Evolutionary conservation across 1,140 invertebrate species (phyloP), one percentile per base, ranked within the genome.

Genomic region (Pogonomyrmex barbatus): DNA sequence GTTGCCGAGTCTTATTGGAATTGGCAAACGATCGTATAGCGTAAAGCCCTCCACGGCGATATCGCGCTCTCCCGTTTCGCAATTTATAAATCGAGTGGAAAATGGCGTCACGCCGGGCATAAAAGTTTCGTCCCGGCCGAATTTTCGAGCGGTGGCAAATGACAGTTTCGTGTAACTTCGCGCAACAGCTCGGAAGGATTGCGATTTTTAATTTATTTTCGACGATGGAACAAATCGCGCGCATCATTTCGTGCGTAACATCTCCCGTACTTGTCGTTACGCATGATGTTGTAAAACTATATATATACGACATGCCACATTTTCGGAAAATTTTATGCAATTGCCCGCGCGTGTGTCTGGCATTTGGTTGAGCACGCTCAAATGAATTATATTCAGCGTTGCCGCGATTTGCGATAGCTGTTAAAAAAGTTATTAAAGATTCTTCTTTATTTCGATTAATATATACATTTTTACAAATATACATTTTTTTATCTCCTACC

Each of bases 71-170:
- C 30, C 30, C 42, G 71, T 70, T 63, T 73, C 62, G 54, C 86
- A 56, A 88, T 87, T 87, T 88, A 77, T 83, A 88, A 87, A 88
- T 88, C 86, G 78, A 84, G 70, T 70, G 87, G 86, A 88, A 88
- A 88, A 88, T 87, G 68, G 76, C 76, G 45, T 47, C 67, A 50
- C 24, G 39, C 68, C 63, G 39, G 56, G 62, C n/a, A 73, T 73
- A 76, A 77, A 84, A 84, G 52, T 84, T 24, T 88, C 4, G 47
- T 65, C 47, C 24, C 39, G 24, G 9, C 42, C 50, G 68, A 82
- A 82, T 87, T 82, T 58, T 79, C 36, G 54, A 45, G 50, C 84
- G 63, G 60, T 47, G 62, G 82, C 47, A 56, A 77, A 85, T 78
- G 82, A 77, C 82, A 78, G 85, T 87, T 54, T 54, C 54, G 54